Evolutionary conservation across 1,140 invertebrate genomes (phyloP).

Genomic region (Semibalanus balanoides): DNA sequence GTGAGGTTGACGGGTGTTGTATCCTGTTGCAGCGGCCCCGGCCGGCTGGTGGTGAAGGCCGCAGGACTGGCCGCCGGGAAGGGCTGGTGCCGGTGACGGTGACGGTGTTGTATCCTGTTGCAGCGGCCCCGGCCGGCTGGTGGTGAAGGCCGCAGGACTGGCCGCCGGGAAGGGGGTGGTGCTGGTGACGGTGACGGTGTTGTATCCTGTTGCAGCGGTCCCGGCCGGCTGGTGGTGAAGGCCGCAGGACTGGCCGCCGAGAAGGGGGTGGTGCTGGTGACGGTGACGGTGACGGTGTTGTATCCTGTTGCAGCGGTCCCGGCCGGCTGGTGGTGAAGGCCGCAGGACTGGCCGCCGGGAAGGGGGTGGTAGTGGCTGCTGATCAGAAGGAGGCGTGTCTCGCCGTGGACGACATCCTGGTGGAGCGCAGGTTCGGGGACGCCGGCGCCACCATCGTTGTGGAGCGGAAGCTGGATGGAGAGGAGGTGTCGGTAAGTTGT

Average conservation of each 20-base stretch:
- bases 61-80: slow-evolving; percentile 89
- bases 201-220: too few relatives aligned
- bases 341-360: slow-evolving; percentile 84
- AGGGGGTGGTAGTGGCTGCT: slow-evolving; percentile 80
- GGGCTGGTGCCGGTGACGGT: slow-evolving; percentile 64
- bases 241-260: slow-evolving; percentile 87
- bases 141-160: slow-evolving; percentile 86
- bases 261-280: slow-evolving; percentile 84
- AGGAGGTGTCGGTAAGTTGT: slow-evolving; percentile 79
- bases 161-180: slow-evolving; percentile 94
- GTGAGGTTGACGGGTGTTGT: too few relatives aligned
- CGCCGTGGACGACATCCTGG: slow-evolving; percentile 63
- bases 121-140: slow-evolving; percentile 58
- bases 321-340: slow-evolving; percentile 81
- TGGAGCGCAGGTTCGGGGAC: slow-evolving; percentile 32
- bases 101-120: too few relatives aligned
- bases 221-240: slow-evolving; percentile 75
- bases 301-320: slow-evolving; percentile 41
- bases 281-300: slow-evolving; percentile 48
- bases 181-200: too few relatives aligned
- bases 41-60: slow-evolving; percentile 81
- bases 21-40: too few relatives aligned
- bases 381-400: slow-evolving; percentile 57
- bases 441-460: slow-evolving; percentile 41
- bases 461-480: slow-evolving; percentile 79